Evolutionary conservation across 2,888 invertebrate species (phyloP), one percentile per base, ranked within the genome.

Genomic region (Pycnomerus fuliginosus): DNA sequence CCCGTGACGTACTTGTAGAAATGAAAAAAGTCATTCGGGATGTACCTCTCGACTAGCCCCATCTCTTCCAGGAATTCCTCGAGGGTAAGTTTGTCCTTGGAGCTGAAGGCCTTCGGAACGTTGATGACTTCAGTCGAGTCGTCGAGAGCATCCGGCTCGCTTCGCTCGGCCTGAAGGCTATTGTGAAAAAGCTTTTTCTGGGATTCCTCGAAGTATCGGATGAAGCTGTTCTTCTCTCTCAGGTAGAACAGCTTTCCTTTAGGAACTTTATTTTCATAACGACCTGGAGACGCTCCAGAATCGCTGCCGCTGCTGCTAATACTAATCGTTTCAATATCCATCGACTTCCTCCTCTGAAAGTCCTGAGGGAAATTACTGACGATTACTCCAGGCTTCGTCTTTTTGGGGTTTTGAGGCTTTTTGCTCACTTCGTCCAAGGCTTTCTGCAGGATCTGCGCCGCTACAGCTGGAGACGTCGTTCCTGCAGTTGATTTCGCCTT

Each of bases 1-100:
- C 62, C 64, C 1, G 67, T 62, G 1, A 65, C 63, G 36, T 54
- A 67, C 37, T 54, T 55, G 30, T 67, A 67, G 41, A 63, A 67
- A 8, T 52, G 52, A 13, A 52, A 54, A 33, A 67, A 62, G 31
- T 60, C 60, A 15, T 28, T 41, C 0, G 64, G 65, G 2, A 55
- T 57, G 22, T 48, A 50, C 10, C 43, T 42, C 24, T 55, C 48
- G 13, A 62, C 61, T 11, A 61, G 47, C 23, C 47, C 50, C 28
- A 62, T 54, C 30, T 65, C 67, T 3, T 41, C 38, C 0, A 62
- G 57, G 38, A 62, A 67, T 25, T 59, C 49, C 25, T 58, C 60
- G 2, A 59, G 55, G 0, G 48, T 47, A 3, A 64, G 34, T 8
- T 45, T 47, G 30, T 58, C 62, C 22, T 54, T 58, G 5, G 10